Evolutionary conservation across 37 sponge, comb jelly and placozoan genomes (phyloP).

Genomic region (Cladorhizidae sp.): DNA sequence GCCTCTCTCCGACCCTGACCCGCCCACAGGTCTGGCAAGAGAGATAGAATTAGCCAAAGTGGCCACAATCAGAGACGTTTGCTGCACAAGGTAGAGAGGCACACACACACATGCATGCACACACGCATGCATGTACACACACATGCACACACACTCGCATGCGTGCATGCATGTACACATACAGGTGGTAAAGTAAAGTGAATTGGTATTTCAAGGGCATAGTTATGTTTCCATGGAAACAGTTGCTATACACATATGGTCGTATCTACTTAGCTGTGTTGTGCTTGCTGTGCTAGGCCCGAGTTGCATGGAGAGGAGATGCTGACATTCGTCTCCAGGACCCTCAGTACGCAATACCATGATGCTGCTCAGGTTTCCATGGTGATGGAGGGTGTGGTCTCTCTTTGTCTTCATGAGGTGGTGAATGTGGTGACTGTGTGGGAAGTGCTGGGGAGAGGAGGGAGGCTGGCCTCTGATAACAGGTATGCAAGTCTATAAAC

Average conservation of each 20-base stretch:
- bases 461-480: background rate
- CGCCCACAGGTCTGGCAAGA: background rate
- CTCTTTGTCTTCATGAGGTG: conserved; percentile 33
- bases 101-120: too few relatives aligned
- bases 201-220: too few relatives aligned
- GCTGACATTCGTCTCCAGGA: conserved; percentile 17
- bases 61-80: conserved; percentile 28
- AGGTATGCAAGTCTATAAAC: conserved; percentile 2
- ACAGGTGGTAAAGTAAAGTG: too few relatives aligned
- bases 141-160: too few relatives aligned
- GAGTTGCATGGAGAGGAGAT: conserved; percentile 52
- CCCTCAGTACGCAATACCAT: background rate
- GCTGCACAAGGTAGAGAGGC: conserved; percentile 1
- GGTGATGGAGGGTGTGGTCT: conserved; percentile 38
- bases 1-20: background rate
- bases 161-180: too few relatives aligned
- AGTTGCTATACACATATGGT: too few relatives aligned
- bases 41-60: conserved; percentile 21
- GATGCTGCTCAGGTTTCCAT: conserved; percentile 27
- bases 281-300: too few relatives aligned
- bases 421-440: conserved; percentile 48
- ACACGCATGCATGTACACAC: too few relatives aligned
- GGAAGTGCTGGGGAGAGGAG: conserved; percentile 29
- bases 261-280: too few relatives aligned
- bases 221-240: too few relatives aligned